phyloP scores from a whole-genome alignment of 2,888 invertebrate species.

The Agonum fuliginosum region DNA sequence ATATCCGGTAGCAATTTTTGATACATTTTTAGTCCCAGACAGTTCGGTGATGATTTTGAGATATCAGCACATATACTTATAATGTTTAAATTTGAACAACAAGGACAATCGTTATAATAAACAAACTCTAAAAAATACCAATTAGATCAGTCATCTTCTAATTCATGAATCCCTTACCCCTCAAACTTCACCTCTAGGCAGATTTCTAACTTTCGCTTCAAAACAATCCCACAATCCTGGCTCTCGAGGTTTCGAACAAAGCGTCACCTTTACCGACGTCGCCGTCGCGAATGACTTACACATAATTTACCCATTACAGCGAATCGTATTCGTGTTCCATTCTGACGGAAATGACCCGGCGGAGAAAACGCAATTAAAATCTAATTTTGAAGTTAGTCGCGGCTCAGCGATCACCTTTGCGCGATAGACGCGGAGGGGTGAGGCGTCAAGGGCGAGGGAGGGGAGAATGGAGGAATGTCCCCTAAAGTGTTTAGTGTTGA shows the following conservation, averaged over 20 bases:
- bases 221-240: conserved; percentile 32
- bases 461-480: not conserved
- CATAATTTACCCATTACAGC: conserved; percentile 59
- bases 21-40: no score
- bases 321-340: conserved; percentile 45
- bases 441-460: not conserved
- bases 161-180: no score
- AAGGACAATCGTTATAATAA: no score
- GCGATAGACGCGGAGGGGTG: conserved; percentile 58
- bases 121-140: no score
- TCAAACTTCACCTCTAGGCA: not conserved
- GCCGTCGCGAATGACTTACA: conserved; percentile 52
- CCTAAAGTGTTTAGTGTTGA: not conserved
- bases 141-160: no score
- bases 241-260: conserved; percentile 8
- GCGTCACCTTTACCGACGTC: conserved; percentile 22
- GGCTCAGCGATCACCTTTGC: conserved; percentile 62
- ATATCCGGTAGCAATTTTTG: no score
- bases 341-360: conserved; percentile 61
- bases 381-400: conserved; percentile 63
- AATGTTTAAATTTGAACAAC: no score
- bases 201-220: not conserved
- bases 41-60: no score
- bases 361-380: conserved; percentile 64
- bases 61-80: no score